phyloP scores from a whole-genome alignment of 2,113 vertebrate genomes.

The Atherinomorus stipes region DNA sequence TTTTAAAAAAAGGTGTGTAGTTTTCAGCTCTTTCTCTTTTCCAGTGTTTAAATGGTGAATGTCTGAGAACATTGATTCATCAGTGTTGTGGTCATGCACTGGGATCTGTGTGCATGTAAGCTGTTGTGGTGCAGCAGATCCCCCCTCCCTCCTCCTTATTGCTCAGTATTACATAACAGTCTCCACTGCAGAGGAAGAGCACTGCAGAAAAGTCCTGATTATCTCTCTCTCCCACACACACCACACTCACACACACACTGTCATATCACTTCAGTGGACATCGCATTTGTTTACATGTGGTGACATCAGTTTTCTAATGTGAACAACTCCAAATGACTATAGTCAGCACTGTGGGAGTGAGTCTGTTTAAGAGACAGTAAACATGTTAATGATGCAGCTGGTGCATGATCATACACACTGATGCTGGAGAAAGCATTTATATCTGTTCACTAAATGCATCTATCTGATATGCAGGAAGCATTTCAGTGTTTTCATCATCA shows the following conservation, averaged over 20 bases:
- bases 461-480: too few species aligned
- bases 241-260: neutral
- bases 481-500: too few species aligned
- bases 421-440: too few species aligned
- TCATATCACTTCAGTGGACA: conserved; percentile 13
- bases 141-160: conserved; percentile 14
- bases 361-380: neutral
- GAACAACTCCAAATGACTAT: too few species aligned
- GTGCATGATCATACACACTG: too few species aligned
- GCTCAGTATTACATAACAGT: conserved; percentile 53
- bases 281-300: neutral
- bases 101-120: neutral
- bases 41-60: neutral
- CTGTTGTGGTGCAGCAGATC: conserved; percentile 41
- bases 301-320: neutral
- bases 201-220: conserved; percentile 51
- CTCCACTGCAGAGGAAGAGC: conserved; percentile 65
- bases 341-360: too few species aligned
- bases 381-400: neutral
- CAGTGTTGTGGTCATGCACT: neutral
- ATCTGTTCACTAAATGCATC: too few species aligned
- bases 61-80: neutral
- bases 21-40: neutral
- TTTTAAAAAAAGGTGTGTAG: neutral
- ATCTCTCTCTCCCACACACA: neutral